These are phyloP conservation scores for Lagopus leucura DNA, from an alignment of 2,113 vertebrate genomes.

Conservation along the genomic window DNA sequence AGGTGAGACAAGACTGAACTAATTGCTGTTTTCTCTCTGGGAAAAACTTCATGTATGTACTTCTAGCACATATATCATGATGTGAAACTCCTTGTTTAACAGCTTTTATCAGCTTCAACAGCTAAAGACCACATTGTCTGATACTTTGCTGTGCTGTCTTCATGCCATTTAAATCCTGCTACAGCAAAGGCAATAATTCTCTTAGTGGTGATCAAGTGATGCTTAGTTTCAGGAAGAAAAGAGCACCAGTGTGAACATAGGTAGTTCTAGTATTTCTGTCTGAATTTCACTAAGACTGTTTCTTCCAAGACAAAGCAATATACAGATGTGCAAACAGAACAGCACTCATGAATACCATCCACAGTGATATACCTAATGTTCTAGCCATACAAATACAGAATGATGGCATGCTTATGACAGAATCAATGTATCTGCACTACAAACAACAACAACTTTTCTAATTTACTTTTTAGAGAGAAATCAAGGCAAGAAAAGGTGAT, in stretches of 20 bases:
- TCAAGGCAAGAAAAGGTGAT: neutral
- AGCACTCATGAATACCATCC: neutral
- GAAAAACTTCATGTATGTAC: neutral
- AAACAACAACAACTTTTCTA: neutral
- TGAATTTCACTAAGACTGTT: neutral
- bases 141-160: neutral
- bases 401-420: neutral
- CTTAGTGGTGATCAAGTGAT: neutral
- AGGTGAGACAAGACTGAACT: neutral
- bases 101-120: neutral
- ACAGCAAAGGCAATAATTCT: fast-evolving
- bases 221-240: neutral
- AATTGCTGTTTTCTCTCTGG: neutral
- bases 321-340: neutral
- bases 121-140: neutral
- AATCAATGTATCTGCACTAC: neutral
- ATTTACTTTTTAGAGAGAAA: neutral
- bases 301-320: neutral
- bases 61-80: neutral
- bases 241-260: neutral
- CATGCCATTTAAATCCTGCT: neutral
- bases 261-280: neutral
- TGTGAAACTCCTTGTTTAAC: neutral
- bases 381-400: neutral
- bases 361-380: neutral